These are phyloP conservation scores for Gandaritis pyraliata DNA, from an alignment of 2,888 invertebrate genomes.

Conservation along the genomic window DNA sequence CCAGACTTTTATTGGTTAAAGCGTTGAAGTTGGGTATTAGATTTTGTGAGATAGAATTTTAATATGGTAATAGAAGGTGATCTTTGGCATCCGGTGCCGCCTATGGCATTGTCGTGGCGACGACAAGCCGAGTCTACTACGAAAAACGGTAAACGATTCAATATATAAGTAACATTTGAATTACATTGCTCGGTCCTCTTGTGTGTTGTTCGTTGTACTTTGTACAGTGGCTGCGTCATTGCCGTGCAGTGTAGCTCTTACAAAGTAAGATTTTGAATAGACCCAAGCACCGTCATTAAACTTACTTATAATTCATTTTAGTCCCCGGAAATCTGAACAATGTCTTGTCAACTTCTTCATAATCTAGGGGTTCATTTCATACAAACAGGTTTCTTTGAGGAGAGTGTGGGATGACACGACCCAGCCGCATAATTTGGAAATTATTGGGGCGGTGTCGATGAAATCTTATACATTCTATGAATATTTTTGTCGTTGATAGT, in stretches of 20 bases:
- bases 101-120: slow-evolving; percentile 56
- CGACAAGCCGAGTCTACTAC: slow-evolving; percentile 45
- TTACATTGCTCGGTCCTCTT: slow-evolving; percentile 15
- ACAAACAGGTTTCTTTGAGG: slow-evolving; percentile 8
- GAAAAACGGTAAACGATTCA: too few species aligned
- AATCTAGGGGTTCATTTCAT: slow-evolving; percentile 2
- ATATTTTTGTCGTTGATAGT: neutral
- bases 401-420: slow-evolving; percentile 17
- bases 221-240: too few species aligned
- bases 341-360: slow-evolving; percentile 17
- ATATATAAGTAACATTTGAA: too few species aligned
- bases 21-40: slow-evolving; percentile 48
- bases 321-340: slow-evolving; percentile 35
- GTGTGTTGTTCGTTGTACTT: neutral
- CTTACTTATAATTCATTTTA: slow-evolving; percentile 55
- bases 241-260: too few species aligned
- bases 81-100: slow-evolving; percentile 65
- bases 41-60: slow-evolving; percentile 51
- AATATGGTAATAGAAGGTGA: slow-evolving; percentile 67
- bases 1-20: slow-evolving; percentile 39
- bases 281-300: slow-evolving; percentile 55
- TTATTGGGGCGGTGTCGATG: neutral
- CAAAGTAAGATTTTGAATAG: too few species aligned
- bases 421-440: neutral
- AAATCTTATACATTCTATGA: neutral